phyloP scores from a whole-genome alignment of 92 coral and sea anemone species.

The Meandrina meandrites region DNA sequence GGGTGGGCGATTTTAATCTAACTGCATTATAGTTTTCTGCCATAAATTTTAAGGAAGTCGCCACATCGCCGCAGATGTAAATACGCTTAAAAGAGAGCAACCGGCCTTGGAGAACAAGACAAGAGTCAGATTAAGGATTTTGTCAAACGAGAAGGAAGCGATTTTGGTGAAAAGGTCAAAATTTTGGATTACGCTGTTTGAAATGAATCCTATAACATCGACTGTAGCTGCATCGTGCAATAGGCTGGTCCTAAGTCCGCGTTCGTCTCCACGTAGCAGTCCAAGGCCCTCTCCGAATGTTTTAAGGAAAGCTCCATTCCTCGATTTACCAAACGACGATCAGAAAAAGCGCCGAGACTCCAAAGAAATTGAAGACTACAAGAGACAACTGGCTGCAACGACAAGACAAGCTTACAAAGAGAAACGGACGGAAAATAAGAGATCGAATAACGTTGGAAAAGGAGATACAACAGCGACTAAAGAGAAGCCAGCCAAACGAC shows the following conservation, averaged over 20 bases:
- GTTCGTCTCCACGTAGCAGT: conserved; percentile 52
- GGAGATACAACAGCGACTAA: conserved; percentile 14
- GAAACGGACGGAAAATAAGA: conserved; percentile 11
- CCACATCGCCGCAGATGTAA: background rate
- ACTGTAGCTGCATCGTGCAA: conserved; percentile 59
- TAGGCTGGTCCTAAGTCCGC: conserved; percentile 55
- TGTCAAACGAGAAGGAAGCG: background rate
- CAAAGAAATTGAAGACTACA: conserved; percentile 35
- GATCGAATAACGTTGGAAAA: conserved; percentile 8
- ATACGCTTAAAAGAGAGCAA: background rate
- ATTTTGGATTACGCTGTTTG: conserved; percentile 1
- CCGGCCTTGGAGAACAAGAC: background rate
- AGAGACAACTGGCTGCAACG: conserved; percentile 15
- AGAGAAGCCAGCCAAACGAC: conserved; percentile 30
- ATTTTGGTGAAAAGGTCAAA: background rate
- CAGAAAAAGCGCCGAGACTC: conserved; percentile 38
- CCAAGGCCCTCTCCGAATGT: conserved; percentile 51
- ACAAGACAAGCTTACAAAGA: conserved; percentile 39
- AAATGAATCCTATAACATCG: conserved; percentile 68
- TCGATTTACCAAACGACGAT: conserved; percentile 19
- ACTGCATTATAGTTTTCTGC: background rate
- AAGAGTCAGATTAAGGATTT: background rate
- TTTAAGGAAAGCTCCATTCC: conserved; percentile 13
- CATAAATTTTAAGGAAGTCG: conserved; percentile 7
- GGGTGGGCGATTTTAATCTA: background rate